A percentile compares a stretch with the other conserved stretches of the same genome.
These are phyloP conservation scores for Lasiommata megera DNA, from an alignment of 2,888 invertebrate species.

Conservation along the genomic window DNA sequence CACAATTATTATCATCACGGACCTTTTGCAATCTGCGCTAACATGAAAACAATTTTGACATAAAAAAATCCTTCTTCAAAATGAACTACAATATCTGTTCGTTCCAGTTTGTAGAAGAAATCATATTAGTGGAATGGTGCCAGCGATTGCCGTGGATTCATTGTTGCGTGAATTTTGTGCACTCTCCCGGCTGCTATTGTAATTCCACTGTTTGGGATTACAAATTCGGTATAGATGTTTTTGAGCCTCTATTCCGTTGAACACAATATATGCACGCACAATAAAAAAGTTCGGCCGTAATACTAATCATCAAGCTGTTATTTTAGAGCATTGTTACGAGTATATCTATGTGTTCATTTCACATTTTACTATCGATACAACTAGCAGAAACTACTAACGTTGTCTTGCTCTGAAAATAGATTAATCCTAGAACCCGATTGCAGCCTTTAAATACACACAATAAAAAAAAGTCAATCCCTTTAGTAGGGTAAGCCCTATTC, in stretches of 20 bases:
- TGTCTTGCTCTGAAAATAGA: too few species aligned
- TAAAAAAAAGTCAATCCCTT: too few species aligned
- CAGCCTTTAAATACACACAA: too few species aligned
- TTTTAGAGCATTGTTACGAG: too few species aligned
- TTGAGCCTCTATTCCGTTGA: not conserved
- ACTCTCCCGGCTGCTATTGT: conserved; percentile 9
- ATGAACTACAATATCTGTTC: conserved; percentile 25
- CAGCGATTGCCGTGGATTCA: conserved; percentile 25
- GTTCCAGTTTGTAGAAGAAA: conserved; percentile 36
- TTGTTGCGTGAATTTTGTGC: conserved; percentile 25
- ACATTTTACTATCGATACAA: too few species aligned
- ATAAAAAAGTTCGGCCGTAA: too few species aligned
- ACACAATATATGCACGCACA: not conserved
- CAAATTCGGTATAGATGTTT: conserved; percentile 2
- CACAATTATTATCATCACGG: too few species aligned
- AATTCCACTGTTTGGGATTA: conserved; percentile 11
- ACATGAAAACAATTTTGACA: not conserved
- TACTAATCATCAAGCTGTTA: not conserved
- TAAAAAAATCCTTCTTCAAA: conserved; percentile 12
- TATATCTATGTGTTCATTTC: too few species aligned
- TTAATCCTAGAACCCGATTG: too few species aligned
- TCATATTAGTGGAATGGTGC: conserved; percentile 40
- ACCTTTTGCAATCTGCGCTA: not conserved
- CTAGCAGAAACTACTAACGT: too few species aligned
- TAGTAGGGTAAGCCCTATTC: too few species aligned